Evolutionary conservation across 1,140 invertebrate genomes (phyloP).

Genomic region (Drosophila aff.): DNA sequence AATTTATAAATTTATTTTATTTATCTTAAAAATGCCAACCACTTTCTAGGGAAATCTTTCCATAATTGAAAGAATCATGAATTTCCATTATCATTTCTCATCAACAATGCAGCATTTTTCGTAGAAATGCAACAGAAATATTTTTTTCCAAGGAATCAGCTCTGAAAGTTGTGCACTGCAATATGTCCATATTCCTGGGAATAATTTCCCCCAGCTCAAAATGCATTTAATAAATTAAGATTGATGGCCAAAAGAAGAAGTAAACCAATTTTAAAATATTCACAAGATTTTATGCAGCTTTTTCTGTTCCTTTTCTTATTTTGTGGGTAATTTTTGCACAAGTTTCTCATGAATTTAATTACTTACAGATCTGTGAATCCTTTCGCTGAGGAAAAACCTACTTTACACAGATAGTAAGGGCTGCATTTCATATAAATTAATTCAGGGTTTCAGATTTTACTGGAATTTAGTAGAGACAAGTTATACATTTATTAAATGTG

Average conservation of each 20-base stretch:
- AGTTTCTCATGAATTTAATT: constrained; percentile 9
- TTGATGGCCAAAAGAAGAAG: not conserved
- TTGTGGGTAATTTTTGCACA: not conserved
- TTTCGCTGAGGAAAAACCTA: not conserved
- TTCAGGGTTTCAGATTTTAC: not conserved
- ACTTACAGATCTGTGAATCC: constrained; percentile 3
- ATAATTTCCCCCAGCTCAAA: not conserved
- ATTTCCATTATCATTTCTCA: not conserved
- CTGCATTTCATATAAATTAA: not conserved
- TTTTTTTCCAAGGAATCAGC: not conserved
- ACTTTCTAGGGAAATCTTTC: not conserved
- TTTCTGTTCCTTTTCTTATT: not conserved
- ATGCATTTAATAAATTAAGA: not conserved
- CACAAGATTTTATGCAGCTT: not conserved
- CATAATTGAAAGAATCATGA: too few species aligned
- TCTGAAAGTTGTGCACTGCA: not conserved
- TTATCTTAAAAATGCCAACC: not conserved
- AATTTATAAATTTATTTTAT: not conserved
- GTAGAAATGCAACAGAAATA: not conserved
- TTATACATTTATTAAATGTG: too few species aligned
- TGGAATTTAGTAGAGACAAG: not conserved
- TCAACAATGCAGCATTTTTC: not conserved
- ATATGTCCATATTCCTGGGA: not conserved
- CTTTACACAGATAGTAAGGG: not conserved
- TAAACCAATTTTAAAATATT: not conserved